phyloP scores from a whole-genome alignment of 2,888 invertebrate genomes.

The Noctua janthe region DNA sequence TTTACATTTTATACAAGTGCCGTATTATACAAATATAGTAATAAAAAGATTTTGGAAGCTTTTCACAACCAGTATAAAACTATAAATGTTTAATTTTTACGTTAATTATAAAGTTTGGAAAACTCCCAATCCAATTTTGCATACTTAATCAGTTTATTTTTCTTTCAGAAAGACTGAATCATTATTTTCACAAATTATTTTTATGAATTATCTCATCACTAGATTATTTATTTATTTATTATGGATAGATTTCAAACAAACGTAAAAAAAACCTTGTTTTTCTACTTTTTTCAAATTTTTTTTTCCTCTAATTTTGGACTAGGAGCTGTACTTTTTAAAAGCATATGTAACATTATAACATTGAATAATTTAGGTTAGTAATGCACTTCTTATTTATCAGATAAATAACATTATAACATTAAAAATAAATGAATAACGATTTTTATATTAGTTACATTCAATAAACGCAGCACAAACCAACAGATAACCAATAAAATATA shows the following conservation, averaged over 20 bases:
- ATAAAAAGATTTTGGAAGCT: constrained; percentile 35
- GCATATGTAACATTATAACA: neutral
- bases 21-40: constrained; percentile 22
- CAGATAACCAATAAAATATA: neutral
- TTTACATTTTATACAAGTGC: constrained; percentile 56
- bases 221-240: neutral
- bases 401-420: constrained; percentile 19
- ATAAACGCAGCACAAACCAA: constrained; percentile 33
- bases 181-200: neutral
- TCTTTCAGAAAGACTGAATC: neutral
- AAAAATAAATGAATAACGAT: constrained; percentile 32
- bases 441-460: neutral
- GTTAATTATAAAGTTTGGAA: neutral
- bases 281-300: no score
- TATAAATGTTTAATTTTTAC: constrained; percentile 7
- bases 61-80: constrained; percentile 63
- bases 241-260: neutral
- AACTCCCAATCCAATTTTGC: neutral
- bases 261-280: neutral
- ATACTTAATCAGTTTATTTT: neutral
- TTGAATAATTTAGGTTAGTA: neutral
- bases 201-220: neutral
- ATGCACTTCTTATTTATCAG: neutral
- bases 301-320: neutral
- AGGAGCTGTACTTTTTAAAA: constrained; percentile 24